Conservation (phyloP, 1,140 invertebrate species). For the Psix sp. region DNA sequence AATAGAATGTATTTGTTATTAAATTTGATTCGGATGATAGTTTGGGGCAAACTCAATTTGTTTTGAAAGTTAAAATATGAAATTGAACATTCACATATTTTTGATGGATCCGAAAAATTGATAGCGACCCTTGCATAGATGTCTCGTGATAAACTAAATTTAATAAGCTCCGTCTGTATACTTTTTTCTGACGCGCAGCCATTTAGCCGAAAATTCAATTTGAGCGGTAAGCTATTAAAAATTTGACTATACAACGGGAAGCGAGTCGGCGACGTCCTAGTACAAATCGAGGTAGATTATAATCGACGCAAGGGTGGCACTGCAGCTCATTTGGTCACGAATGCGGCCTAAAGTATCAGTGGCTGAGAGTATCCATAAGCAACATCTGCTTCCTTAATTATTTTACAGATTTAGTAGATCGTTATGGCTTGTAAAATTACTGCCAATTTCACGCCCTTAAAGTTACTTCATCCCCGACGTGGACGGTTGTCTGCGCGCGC, state of each 20-base stretch:
- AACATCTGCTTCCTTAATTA: slow-evolving; percentile 78
- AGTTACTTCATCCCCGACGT: slow-evolving; percentile 71
- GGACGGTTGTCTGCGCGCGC: slow-evolving; percentile 48
- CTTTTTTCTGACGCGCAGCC: not conserved
- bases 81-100: no score
- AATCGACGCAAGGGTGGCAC: slow-evolving; percentile 36
- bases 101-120: no score
- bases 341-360: slow-evolving; percentile 2
- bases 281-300: slow-evolving; percentile 13
- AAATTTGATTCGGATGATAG: no score
- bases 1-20: no score
- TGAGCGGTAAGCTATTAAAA: slow-evolving; percentile 21
- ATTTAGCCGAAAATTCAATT: slow-evolving; percentile 18
- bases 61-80: no score
- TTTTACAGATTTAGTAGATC: slow-evolving; percentile 78
- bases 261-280: slow-evolving; percentile 6
- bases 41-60: no score
- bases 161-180: not conserved
- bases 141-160: not conserved
- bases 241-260: slow-evolving; percentile 29
- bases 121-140: not conserved
- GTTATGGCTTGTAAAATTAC: slow-evolving; percentile 78
- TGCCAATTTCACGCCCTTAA: slow-evolving; percentile 77
- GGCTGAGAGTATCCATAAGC: slow-evolving; percentile 35
- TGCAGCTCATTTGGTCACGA: slow-evolving; percentile 34